Evolutionary conservation across 2,113 vertebrate species (phyloP).

Genomic region (Toxostoma redivivum): DNA sequence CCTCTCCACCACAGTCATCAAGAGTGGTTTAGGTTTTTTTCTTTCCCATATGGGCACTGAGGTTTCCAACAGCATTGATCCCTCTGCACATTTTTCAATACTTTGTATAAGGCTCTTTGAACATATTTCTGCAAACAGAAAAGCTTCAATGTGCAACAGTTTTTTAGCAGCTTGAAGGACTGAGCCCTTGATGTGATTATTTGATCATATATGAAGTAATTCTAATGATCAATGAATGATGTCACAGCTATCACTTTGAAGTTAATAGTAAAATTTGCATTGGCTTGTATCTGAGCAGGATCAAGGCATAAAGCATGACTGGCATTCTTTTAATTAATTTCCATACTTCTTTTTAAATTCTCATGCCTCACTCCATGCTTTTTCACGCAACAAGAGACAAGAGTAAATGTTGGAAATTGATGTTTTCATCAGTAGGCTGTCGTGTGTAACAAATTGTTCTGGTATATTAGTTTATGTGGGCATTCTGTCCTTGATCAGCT

Average conservation of each 20-base stretch:
- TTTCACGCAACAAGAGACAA: neutral
- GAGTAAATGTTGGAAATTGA: neutral
- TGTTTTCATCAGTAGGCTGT: slow-evolving; percentile 4
- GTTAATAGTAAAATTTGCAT: slow-evolving; percentile 27
- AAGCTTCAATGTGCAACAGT: slow-evolving; percentile 33
- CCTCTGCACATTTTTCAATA: slow-evolving; percentile 28
- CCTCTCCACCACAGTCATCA: slow-evolving; percentile 30
- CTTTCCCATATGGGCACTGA: slow-evolving; percentile 40
- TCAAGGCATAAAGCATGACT: slow-evolving; percentile 29
- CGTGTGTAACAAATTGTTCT: slow-evolving; percentile 41
- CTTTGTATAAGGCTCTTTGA: slow-evolving; percentile 20
- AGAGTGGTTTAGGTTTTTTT: slow-evolving; percentile 6
- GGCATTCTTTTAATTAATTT: slow-evolving; percentile 16
- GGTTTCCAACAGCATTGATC: slow-evolving; percentile 39
- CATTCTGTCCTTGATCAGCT: slow-evolving; percentile 23
- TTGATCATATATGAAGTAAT: slow-evolving; percentile 35
- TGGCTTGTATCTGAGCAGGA: slow-evolving; percentile 23
- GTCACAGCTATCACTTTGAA: slow-evolving; percentile 45
- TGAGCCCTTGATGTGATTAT: slow-evolving; percentile 38
- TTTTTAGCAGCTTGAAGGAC: slow-evolving; percentile 37
- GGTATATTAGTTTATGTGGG: neutral
- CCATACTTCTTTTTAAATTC: slow-evolving; percentile 54
- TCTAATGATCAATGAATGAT: slow-evolving; percentile 37
- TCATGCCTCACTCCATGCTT: neutral
- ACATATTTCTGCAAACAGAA: slow-evolving; percentile 20